Evolutionary conservation across 2,797 vertebrate species (phyloP).

Genomic region (Rhincodon typus): DNA sequence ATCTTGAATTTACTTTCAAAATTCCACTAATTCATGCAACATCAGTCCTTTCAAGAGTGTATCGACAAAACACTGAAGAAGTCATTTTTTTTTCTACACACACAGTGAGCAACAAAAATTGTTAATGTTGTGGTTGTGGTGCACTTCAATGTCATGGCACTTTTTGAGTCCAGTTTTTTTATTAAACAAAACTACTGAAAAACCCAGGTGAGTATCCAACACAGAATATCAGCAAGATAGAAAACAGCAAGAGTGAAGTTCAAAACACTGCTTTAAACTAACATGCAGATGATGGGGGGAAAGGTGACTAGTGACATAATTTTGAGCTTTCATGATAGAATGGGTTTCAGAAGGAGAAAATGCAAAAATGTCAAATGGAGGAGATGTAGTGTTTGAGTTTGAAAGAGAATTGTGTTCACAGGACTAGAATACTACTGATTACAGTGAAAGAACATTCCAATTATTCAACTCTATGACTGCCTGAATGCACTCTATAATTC

Average conservation of each 20-base stretch:
- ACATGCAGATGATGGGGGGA: neutral
- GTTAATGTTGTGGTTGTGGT: neutral
- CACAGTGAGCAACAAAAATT: neutral
- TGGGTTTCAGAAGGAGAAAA: neutral
- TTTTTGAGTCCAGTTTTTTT: neutral
- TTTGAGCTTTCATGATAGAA: neutral
- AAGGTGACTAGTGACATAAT: neutral
- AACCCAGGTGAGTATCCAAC: neutral
- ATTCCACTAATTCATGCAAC: neutral
- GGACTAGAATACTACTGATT: neutral
- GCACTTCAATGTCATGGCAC: neutral
- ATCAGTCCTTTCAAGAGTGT: neutral
- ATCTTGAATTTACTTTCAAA: neutral
- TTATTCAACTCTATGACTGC: too few relatives aligned
- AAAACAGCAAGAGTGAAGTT: neutral
- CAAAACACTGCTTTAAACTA: neutral
- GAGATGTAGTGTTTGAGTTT: too few relatives aligned
- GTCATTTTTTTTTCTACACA: neutral
- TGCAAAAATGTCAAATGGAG: neutral
- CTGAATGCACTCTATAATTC: neutral
- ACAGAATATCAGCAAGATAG: neutral
- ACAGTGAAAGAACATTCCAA: neutral
- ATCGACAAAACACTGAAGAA: neutral
- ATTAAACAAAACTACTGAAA: neutral
- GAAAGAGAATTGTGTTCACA: neutral